Base-by-base conservation (phyloP, 2,888 invertebrate genomes). In the Drosophila mimica region DNA sequence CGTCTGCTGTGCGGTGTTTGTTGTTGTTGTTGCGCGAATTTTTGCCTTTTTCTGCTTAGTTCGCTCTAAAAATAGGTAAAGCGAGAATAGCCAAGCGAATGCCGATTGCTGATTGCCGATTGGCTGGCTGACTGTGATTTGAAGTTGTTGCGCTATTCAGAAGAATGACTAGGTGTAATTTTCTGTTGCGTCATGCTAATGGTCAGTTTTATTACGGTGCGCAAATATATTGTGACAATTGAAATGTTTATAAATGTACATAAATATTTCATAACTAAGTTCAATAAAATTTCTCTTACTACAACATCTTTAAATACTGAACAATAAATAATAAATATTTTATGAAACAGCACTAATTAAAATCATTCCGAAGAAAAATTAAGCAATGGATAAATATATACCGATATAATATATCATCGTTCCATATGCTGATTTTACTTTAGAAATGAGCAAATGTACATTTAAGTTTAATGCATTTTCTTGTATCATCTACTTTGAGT, bases 1-100 rank as follows among this genome's bases (percentile, higher is more conserved):
- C 88, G 85, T 81, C 85, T 73, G 69, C 89, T 73, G 67, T 66
- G 61, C 40, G 56, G 56, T 40, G 66, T 65, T 65, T 53, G 43
- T 73, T 68, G 20, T 38, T 53, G 7, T 53, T 30, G 46, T 31
- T 58, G 46, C 46, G n/a, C 52, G 49, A 66, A 40, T 53, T 58
- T 52, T 43, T 49, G 61, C 58, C 40, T 43, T 68, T 57, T 68
- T 60, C 46, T 75, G 66, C 63, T 75, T 58, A 67, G 63, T 67
- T 71, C 56, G 76, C 52, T 72, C 51, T 75, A 60, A 67, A 67
- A 75, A 70, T 74, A 60, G 53, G 4, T 46, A 30, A 46, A 53
- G n/a, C 20, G 38, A 59, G 30, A 51, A n/a, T 17, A 46, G 46
- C 20, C 54, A 52, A 59, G 31, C 48, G 38, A 65, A 38, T 59